These are phyloP conservation scores for Octopus sinensis DNA, from an alignment of 1,140 invertebrate genomes.

Conservation along the genomic window DNA sequence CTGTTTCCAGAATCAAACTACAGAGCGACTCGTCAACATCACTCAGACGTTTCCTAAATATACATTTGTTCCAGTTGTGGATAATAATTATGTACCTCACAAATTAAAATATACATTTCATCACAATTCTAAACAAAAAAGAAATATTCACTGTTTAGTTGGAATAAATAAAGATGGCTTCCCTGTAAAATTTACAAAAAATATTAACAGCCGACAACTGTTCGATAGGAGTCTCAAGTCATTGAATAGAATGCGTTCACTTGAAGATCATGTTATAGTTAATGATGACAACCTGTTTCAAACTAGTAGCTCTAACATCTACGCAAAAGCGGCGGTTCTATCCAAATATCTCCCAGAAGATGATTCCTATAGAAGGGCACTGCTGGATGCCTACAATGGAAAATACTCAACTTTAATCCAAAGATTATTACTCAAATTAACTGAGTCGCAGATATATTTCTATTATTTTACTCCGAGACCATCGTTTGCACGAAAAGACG, in stretches of 20 bases:
- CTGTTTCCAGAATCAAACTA: background rate
- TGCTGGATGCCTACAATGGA: background rate
- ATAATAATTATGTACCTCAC: background rate
- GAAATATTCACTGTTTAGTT: background rate
- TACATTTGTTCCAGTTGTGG: background rate
- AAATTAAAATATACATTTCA: background rate
- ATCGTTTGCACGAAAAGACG: background rate
- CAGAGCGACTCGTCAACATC: background rate
- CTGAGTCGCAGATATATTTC: background rate
- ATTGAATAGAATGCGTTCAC: background rate
- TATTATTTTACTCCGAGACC: background rate
- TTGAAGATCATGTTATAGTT: too few species aligned
- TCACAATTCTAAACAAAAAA: background rate
- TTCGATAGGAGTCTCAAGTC: background rate
- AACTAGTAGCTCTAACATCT: too few species aligned
- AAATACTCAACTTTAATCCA: background rate
- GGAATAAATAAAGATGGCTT: background rate
- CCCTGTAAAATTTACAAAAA: background rate
- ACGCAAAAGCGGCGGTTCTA: background rate
- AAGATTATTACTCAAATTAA: background rate
- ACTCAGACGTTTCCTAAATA: background rate
- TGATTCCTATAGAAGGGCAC: background rate
- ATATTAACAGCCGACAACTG: background rate
- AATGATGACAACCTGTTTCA: too few species aligned
- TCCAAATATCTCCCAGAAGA: background rate